Base-by-base conservation (phyloP, 2,888 invertebrate species). In the Drosophila greeni region DNA sequence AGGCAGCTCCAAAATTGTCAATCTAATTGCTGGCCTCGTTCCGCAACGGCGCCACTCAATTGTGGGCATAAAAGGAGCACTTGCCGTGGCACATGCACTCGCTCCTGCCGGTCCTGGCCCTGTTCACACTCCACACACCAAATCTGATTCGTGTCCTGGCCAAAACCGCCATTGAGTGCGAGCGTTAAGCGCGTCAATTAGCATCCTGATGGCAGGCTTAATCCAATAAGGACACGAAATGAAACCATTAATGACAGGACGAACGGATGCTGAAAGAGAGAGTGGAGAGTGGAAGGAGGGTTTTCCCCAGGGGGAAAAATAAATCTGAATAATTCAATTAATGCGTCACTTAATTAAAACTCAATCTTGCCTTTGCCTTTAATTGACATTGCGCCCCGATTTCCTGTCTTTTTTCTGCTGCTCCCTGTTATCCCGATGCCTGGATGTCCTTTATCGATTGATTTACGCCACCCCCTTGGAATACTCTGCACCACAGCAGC, bases 401-500 rank as follows among this genome's bases (percentile, higher is more conserved):
- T 62, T 71, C 51, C 66, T 39, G 54, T 62, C 52, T 54, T 39
- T 39, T 58, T 40, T 31, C 40, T 6, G 34, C n/a, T 16, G 18
- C 23, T 6, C n/a, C 9, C 16, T 8, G 2, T 6, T 20, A 24
- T 9, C 43, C 23, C 2, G 7, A 14, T 34, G n/a, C 29, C 29
- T 11, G 12, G n/a, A 6, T 34, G 16, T 40, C 33, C 20, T 24
- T 26, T 14, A 12, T 48, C 29, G 9, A 61, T 52, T 48, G 65
- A 43, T 47, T 51, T 40, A 34, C 45, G 18, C 29, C 9, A 12
- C 37, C 12, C 37, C 39, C 16, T 14, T 14, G 47, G 7, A 31
- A 14, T n/a, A 26, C 34, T 52, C 12, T 48, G 48, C 57, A 74
- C 55, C 77, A 75, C 67, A 82, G 81, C 84, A 91, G 91, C 75